A percentile compares a stretch with the other conserved stretches of the same genome.
Evolutionary conservation across 1,140 invertebrate genomes (phyloP).

Genomic region (Dendrolimus kikuchii): DNA sequence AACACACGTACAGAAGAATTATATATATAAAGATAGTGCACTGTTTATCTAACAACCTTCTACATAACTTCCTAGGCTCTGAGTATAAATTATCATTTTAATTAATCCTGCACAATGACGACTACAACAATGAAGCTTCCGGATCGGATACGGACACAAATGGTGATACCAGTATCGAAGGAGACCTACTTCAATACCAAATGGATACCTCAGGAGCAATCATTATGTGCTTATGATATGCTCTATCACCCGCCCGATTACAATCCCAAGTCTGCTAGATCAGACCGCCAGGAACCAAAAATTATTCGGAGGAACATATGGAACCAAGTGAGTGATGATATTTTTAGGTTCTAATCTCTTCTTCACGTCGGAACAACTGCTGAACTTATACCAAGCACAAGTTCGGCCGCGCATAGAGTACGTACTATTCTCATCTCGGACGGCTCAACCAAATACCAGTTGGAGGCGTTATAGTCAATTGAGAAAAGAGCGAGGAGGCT

Average conservation of each 20-base stretch:
- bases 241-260: constrained; percentile 20
- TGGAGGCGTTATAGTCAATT: no score
- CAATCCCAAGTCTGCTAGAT: constrained; percentile 47
- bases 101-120: not conserved
- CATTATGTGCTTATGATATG: constrained; percentile 37
- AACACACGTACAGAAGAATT: no score
- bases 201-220: constrained; percentile 24
- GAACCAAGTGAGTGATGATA: constrained; percentile 37
- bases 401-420: no score
- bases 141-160: constrained; percentile 33
- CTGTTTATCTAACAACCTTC: no score
- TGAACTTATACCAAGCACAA: no score
- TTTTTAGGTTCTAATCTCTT: not conserved
- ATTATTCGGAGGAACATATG: constrained; percentile 57
- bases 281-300: constrained; percentile 30
- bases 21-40: no score
- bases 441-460: no score
- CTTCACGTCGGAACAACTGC: not conserved
- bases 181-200: constrained; percentile 52
- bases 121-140: constrained; percentile 10
- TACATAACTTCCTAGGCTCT: not conserved
- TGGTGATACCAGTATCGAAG: constrained; percentile 52
- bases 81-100: not conserved
- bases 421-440: no score
- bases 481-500: no score